Evolutionary conservation across 2,888 invertebrate genomes (phyloP), one percentile per base, ranked within the genome.

Genomic region (Branchipolynoe longqiensis): DNA sequence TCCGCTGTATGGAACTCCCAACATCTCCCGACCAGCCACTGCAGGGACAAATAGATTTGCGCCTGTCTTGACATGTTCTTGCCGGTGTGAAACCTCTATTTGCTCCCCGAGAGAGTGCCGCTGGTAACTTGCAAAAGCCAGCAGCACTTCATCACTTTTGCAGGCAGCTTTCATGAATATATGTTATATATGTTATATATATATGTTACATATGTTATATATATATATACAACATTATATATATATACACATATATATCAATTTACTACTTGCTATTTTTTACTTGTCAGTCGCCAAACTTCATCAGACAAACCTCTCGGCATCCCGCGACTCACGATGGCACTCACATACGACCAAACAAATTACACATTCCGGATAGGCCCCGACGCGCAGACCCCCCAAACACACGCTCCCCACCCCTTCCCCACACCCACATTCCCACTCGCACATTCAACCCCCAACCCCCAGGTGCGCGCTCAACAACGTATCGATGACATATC

Each of bases 401-500:
- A 78, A 40, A 22, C 33, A 41, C 38, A 14, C 31, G n/a, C 12
- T 31, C 4, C 54, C 48, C 78, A 78, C 78, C 41, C 48, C 48
- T 48, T 78, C 48, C 78, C 78, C 54, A 41, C 25, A 78, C 48
- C n/a, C n/a, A n/a, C n/a, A n/a, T n/a, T n/a, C n/a, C n/a, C n/a
- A n/a, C n/a, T n/a, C n/a, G n/a, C n/a, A n/a, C n/a, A n/a, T n/a
- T n/a, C n/a, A n/a, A n/a, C n/a, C n/a, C n/a, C n/a, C n/a, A n/a
- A n/a, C n/a, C n/a, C n/a, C n/a, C n/a, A n/a, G n/a, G n/a, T 78
- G 78, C 54, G 25, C 78, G 31, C 78, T 25, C 78, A 78, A 78
- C 78, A 78, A 78, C 28, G 78, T 78, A 78, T 78, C 78, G 25
- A 78, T 78, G 78, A 41, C 78, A 78, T 78, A 78, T 78, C 78